A percentile compares a stretch with the other conserved stretches of the same genome.
Conservation (phyloP, 2,113 vertebrate genomes). For the Isurus oxyrinchus region DNA sequence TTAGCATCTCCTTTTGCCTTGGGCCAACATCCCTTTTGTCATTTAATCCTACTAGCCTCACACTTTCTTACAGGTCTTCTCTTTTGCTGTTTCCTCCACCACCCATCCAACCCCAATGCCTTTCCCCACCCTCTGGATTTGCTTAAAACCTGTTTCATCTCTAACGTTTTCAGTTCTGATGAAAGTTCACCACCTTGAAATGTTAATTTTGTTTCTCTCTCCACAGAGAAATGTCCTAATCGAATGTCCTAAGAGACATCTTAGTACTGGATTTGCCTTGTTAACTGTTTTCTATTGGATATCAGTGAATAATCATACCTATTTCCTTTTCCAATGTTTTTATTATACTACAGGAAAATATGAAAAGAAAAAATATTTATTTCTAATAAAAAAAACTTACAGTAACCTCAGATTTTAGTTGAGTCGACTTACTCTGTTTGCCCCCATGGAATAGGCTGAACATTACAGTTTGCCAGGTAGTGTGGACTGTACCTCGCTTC, state of each 20-base stretch:
- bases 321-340: not conserved
- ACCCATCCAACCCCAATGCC: no score
- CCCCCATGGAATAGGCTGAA: constrained; percentile 31
- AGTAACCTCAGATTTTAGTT: not conserved
- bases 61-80: not conserved
- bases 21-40: not conserved
- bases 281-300: not conserved
- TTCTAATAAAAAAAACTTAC: not conserved
- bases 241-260: not conserved
- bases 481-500: constrained; percentile 37
- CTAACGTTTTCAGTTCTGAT: not conserved
- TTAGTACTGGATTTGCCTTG: not conserved
- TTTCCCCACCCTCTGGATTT: not conserved
- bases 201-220: not conserved
- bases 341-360: not conserved
- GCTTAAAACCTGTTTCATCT: not conserved
- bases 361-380: not conserved
- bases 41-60: not conserved
- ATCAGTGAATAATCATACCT: not conserved
- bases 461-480: constrained; percentile 30
- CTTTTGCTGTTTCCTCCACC: not conserved
- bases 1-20: not conserved
- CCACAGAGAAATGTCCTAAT: no score
- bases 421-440: constrained; percentile 1
- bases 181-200: not conserved